phyloP scores from a whole-genome alignment of 1,140 invertebrate genomes.

The Brachionus angularis region DNA sequence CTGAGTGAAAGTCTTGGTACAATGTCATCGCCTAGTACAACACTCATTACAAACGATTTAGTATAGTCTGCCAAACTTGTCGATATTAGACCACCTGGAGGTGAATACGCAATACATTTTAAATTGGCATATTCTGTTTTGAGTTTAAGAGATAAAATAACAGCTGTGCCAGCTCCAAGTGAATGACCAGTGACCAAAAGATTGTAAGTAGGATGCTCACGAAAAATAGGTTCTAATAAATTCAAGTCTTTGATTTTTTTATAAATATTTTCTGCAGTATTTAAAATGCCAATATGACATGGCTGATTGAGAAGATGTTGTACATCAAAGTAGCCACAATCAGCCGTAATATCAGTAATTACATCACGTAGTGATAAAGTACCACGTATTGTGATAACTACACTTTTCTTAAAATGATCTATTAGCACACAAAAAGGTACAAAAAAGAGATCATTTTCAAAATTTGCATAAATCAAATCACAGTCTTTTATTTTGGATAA shows the following conservation, averaged over 20 bases:
- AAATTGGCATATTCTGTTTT: slow-evolving; percentile 71
- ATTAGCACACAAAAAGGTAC: slow-evolving; percentile 77
- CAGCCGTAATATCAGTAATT: slow-evolving; percentile 82
- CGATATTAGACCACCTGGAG: slow-evolving; percentile 68
- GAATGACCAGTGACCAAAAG: slow-evolving; percentile 80
- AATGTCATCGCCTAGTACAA: slow-evolving; percentile 40
- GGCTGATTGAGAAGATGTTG: slow-evolving; percentile 64
- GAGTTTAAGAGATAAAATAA: slow-evolving; percentile 78
- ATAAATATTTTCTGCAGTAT: slow-evolving; percentile 72
- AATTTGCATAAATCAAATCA: slow-evolving; percentile 40
- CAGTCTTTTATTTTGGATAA: slow-evolving; percentile 33
- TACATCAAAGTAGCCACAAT: slow-evolving; percentile 69
- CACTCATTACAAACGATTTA: slow-evolving; percentile 21
- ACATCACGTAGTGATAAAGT: slow-evolving; percentile 79
- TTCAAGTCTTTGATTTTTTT: slow-evolving; percentile 65
- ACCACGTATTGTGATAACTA: slow-evolving; percentile 79
- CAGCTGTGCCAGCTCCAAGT: slow-evolving; percentile 77
- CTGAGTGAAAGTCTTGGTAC: slow-evolving; percentile 12
- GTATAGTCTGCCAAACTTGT: not conserved
- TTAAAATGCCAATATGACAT: slow-evolving; percentile 81
- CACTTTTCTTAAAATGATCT: slow-evolving; percentile 73
- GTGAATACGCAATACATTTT: slow-evolving; percentile 77
- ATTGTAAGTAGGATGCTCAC: too few relatives aligned
- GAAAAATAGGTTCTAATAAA: slow-evolving; percentile 52
- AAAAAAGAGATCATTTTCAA: slow-evolving; percentile 44